Percentiles rank a stretch among this genome's conserved stretches.
Conservation (phyloP, 2,113 vertebrate genomes). For the Taxidea taxus region DNA sequence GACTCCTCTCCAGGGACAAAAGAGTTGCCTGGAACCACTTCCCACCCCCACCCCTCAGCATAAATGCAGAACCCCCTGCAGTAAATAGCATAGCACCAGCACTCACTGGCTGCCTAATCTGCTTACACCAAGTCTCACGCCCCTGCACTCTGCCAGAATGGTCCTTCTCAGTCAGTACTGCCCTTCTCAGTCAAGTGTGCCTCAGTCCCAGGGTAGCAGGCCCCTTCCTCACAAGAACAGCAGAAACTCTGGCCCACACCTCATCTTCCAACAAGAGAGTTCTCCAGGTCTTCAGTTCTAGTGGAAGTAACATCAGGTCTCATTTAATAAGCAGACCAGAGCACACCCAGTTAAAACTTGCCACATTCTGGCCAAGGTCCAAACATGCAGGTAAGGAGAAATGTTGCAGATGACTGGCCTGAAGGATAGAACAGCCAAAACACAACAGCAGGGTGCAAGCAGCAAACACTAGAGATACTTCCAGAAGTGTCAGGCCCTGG, state of each 20-base stretch:
- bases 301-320: not conserved
- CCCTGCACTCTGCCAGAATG: not conserved
- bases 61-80: not conserved
- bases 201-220: not conserved
- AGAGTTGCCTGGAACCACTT: not conserved
- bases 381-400: too few relatives aligned
- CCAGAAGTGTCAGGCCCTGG: too few relatives aligned
- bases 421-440: too few relatives aligned
- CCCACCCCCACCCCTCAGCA: not conserved
- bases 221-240: not conserved
- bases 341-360: not conserved
- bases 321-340: not conserved
- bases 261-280: not conserved
- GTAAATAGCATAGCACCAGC: not conserved
- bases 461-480: too few relatives aligned
- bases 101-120: not conserved
- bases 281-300: not conserved
- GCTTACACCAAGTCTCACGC: not conserved
- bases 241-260: not conserved
- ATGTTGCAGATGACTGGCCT: too few relatives aligned
- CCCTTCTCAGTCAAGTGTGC: not conserved
- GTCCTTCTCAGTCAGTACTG: not conserved
- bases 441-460: too few relatives aligned
- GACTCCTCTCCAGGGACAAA: not conserved
- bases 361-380: not conserved